Evolutionary conservation across 2,113 vertebrate genomes (phyloP).

Genomic region (Coptodon rendalli): DNA sequence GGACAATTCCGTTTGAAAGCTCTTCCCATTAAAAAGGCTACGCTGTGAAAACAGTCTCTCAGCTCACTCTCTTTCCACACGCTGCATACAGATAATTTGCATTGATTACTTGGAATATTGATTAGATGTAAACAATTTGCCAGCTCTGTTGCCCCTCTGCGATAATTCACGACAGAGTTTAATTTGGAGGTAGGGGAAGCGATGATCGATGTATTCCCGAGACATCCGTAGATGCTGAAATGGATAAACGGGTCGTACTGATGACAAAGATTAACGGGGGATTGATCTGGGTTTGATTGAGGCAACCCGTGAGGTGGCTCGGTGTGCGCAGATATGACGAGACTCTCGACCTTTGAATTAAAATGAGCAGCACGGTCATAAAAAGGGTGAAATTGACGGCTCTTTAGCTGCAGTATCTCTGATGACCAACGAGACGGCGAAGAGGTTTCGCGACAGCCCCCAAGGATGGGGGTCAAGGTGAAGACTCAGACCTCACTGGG

Average conservation of each 20-base stretch:
- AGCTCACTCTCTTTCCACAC: conserved; percentile 11
- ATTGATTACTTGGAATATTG: conserved; percentile 23
- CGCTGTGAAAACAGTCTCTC: conserved; percentile 2
- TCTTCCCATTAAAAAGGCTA: conserved; percentile 18
- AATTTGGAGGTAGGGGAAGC: not conserved
- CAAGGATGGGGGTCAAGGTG: not conserved
- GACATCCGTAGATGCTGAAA: not conserved
- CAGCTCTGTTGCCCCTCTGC: not conserved
- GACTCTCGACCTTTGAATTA: not conserved
- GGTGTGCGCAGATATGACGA: not conserved
- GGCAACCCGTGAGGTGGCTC: not conserved
- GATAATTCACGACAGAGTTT: conserved; percentile 5
- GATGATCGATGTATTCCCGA: not conserved
- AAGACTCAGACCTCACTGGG: not conserved
- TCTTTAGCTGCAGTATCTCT: not conserved
- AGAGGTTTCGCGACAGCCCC: not conserved
- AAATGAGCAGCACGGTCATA: not conserved
- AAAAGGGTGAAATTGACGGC: not conserved
- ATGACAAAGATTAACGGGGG: conserved; percentile 7
- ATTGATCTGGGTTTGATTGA: conserved; percentile 18
- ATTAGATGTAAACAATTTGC: conserved; percentile 20
- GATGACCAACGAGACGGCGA: not conserved
- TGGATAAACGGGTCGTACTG: not conserved
- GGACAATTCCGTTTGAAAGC: conserved; percentile 13
- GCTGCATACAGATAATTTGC: conserved; percentile 6